These are phyloP conservation scores for Lasioglossum villosulum DNA, from an alignment of 2,888 invertebrate species.

Conservation along the genomic window DNA sequence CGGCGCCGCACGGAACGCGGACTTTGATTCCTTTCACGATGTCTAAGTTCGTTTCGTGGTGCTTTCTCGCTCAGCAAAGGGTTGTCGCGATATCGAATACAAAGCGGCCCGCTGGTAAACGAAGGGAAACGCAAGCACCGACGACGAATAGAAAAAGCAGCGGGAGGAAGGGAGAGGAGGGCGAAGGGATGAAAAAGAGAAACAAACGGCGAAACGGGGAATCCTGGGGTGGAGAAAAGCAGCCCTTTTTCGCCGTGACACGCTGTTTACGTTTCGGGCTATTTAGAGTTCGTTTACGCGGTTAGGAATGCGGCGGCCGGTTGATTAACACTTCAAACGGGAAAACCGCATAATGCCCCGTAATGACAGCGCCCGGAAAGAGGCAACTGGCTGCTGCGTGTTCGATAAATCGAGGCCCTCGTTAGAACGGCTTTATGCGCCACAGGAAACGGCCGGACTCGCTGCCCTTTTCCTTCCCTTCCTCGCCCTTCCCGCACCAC, in stretches of 20 bases:
- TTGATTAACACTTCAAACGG: conserved; percentile 79
- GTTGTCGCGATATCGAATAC: conserved; percentile 50
- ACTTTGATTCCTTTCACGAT: conserved; percentile 25
- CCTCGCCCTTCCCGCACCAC: background rate
- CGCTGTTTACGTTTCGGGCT: conserved; percentile 71
- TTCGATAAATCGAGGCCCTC: conserved; percentile 72
- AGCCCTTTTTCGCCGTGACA: conserved; percentile 52
- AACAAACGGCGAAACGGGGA: background rate
- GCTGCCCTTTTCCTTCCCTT: conserved; percentile 32
- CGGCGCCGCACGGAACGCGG: background rate
- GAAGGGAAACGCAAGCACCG: background rate
- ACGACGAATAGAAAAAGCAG: conserved; percentile 1
- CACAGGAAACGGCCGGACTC: conserved; percentile 34
- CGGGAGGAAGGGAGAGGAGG: background rate
- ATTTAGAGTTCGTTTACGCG: conserved; percentile 73
- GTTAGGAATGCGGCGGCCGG: conserved; percentile 65
- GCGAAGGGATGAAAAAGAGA: background rate
- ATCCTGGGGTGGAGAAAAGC: conserved; percentile 29
- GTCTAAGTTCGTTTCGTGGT: conserved; percentile 24
- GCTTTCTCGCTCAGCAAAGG: conserved; percentile 18
- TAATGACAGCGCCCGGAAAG: conserved; percentile 69
- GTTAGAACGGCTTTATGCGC: conserved; percentile 65
- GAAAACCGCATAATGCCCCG: conserved; percentile 77
- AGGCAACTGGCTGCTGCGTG: conserved; percentile 60
- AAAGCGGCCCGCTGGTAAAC: conserved; percentile 29